These are phyloP conservation scores for Silurus glanis DNA, from an alignment of 2,113 vertebrate genomes.

Conservation along the genomic window DNA sequence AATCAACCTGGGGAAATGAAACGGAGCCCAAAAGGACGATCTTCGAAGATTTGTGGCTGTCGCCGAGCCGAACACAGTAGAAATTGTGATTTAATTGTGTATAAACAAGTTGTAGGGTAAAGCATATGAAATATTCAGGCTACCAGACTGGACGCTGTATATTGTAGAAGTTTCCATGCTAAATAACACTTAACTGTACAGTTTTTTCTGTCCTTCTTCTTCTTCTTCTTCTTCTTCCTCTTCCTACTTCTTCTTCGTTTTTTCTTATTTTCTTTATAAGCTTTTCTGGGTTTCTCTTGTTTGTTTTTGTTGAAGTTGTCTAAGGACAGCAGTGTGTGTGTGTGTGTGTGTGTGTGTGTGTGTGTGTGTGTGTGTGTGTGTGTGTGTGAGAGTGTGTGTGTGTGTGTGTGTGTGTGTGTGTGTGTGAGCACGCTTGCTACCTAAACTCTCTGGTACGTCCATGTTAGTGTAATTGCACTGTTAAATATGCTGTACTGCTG, in stretches of 20 bases:
- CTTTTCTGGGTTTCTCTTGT: slow-evolving; percentile 45
- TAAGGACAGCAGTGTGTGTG: background rate
- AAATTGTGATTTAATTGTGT: slow-evolving; percentile 45
- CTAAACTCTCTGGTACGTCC: slow-evolving; percentile 48
- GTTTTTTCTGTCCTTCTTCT: slow-evolving; percentile 54
- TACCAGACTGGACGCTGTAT: slow-evolving; percentile 62
- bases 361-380: slow-evolving; percentile 18
- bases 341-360: background rate
- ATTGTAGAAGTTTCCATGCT: slow-evolving; percentile 72
- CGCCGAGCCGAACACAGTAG: slow-evolving; percentile 27
- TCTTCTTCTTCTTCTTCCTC: slow-evolving; percentile 54
- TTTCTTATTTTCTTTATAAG: slow-evolving; percentile 57
- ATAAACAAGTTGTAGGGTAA: slow-evolving; percentile 35
- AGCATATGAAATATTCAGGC: slow-evolving; percentile 39
- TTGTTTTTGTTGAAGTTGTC: slow-evolving; percentile 57
- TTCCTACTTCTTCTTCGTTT: slow-evolving; percentile 56
- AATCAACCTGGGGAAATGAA: background rate
- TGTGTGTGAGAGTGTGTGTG: slow-evolving; percentile 1
- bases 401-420: slow-evolving; percentile 16
- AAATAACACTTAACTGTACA: slow-evolving; percentile 75
- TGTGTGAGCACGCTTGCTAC: slow-evolving; percentile 40
- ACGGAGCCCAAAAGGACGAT: slow-evolving; percentile 13
- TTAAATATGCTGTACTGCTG: slow-evolving; percentile 55
- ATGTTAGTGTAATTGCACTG: slow-evolving; percentile 55
- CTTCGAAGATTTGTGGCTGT: slow-evolving; percentile 17